Percentiles rank a stretch among this genome's conserved stretches.
Conservation (phyloP, 2,797 vertebrate species). For the Ctenochaetus hawaiiensis region DNA sequence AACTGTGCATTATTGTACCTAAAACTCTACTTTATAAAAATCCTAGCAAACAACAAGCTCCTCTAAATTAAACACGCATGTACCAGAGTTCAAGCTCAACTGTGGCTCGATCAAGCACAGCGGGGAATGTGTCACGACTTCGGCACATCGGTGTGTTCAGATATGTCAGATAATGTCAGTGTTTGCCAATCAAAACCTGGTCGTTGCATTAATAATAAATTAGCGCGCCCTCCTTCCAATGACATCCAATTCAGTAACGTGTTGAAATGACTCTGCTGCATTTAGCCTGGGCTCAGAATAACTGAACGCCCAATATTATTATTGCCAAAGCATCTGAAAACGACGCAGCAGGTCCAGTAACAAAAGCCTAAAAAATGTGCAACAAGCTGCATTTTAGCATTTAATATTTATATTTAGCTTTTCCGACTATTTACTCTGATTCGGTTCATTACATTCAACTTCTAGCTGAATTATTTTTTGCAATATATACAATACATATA, state of each 20-base stretch:
- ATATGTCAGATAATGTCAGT: not conserved
- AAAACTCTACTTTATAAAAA: constrained; percentile 13
- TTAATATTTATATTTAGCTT: constrained; percentile 35
- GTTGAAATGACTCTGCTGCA: not conserved
- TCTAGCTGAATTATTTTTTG: constrained; percentile 37
- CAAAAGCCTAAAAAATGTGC: constrained; percentile 51
- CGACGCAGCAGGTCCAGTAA: constrained; percentile 37
- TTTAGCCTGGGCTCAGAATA: not conserved
- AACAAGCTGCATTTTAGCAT: constrained; percentile 59
- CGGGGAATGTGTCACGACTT: not conserved
- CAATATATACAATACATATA: constrained; percentile 64
- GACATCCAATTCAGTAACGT: constrained; percentile 29
- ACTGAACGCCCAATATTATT: constrained; percentile 34
- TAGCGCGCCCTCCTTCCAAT: constrained; percentile 24
- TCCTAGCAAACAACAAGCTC: not conserved
- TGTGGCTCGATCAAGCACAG: constrained; percentile 15
- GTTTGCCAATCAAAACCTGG: not conserved
- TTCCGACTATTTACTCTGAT: constrained; percentile 1
- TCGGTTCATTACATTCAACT: constrained; percentile 38
- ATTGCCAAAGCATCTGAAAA: constrained; percentile 26
- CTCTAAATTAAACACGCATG: constrained; percentile 9
- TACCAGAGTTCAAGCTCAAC: constrained; percentile 41
- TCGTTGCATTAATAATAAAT: constrained; percentile 56
- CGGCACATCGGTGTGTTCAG: not conserved
- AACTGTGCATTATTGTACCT: constrained; percentile 15